phyloP scores from a whole-genome alignment of 2,113 vertebrate genomes.

The Charina bottae region DNA sequence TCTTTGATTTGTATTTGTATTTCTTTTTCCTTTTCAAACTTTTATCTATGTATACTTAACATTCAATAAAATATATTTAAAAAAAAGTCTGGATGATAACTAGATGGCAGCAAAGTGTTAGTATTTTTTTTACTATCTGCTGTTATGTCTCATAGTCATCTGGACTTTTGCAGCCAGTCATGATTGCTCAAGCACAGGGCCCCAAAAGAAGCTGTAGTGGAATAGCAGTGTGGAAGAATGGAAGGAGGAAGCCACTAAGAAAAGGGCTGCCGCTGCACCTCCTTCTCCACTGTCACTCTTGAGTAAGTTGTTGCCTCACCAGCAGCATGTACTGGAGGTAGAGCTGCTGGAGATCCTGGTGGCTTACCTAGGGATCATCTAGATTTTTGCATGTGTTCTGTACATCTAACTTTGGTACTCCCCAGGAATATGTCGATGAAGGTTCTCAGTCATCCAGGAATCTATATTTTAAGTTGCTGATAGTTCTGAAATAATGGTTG shows the following conservation, averaged over 20 bases:
- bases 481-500: not conserved
- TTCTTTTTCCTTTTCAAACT: too few species aligned
- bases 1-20: too few species aligned
- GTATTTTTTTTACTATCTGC: not conserved
- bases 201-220: not conserved
- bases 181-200: not conserved
- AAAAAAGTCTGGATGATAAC: not conserved
- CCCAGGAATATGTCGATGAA: too few species aligned
- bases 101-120: not conserved
- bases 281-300: not conserved
- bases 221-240: not conserved
- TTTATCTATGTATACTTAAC: too few species aligned
- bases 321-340: not conserved
- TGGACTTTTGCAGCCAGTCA: not conserved
- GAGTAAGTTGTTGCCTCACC: not conserved
- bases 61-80: too few species aligned
- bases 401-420: not conserved
- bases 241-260: not conserved
- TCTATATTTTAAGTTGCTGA: not conserved
- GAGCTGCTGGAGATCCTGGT: not conserved
- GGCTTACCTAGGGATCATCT: not conserved
- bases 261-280: not conserved
- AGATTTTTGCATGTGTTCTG: not conserved
- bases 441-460: too few species aligned
- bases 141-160: not conserved